Conservation (phyloP, 2,888 invertebrate genomes). For the Microctonus hyperodae region DNA sequence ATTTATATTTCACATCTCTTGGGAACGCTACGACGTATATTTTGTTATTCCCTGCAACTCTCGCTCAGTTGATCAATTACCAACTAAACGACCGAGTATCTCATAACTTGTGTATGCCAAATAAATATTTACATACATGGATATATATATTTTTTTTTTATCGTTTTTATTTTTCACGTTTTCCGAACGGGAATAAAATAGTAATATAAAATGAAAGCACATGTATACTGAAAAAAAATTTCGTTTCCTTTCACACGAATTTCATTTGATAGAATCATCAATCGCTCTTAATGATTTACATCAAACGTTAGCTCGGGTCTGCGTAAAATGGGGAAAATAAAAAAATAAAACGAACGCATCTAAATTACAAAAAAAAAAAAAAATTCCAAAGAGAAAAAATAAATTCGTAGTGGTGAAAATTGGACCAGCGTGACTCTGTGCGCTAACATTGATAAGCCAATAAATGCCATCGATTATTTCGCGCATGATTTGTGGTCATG, state of each 20-base stretch:
- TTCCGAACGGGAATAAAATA: too few species aligned
- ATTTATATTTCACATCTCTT: constrained; percentile 39
- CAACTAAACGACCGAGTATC: constrained; percentile 31
- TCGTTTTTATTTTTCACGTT: background rate
- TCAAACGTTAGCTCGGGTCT: too few species aligned
- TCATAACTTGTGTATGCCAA: constrained; percentile 20
- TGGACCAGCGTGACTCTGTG: constrained; percentile 16
- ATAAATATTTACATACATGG: background rate
- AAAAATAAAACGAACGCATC: too few species aligned
- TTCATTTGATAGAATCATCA: too few species aligned
- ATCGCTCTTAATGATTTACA: too few species aligned
- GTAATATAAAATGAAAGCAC: too few species aligned
- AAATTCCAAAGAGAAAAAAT: background rate
- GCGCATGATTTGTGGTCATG: constrained; percentile 42
- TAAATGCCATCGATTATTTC: constrained; percentile 43
- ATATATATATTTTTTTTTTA: background rate
- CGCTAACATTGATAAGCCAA: constrained; percentile 43
- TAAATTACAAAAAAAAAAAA: constrained; percentile 11
- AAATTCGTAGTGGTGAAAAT: constrained; percentile 8
- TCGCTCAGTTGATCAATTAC: constrained; percentile 33
- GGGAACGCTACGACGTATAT: constrained; percentile 36
- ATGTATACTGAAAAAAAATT: too few species aligned
- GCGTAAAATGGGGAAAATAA: too few species aligned
- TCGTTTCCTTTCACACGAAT: too few species aligned
- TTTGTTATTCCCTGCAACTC: constrained; percentile 25